Conservation (phyloP, 1,140 invertebrate genomes). For the Oscheius sp. region DNA sequence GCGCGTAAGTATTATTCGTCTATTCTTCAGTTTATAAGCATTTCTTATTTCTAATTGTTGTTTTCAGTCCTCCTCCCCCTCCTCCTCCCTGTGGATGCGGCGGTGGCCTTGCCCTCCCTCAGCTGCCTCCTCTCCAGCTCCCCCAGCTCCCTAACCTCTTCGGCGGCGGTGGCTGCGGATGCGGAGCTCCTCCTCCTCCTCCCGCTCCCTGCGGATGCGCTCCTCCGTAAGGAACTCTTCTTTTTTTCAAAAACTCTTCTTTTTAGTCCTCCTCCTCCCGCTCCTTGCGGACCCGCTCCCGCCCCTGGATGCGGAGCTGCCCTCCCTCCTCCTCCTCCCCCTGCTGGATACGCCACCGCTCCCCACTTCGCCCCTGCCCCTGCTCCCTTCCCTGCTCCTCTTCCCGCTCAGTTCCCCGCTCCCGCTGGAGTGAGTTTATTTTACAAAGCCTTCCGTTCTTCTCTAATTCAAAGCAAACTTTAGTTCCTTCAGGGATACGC, state of each 20-base stretch:
- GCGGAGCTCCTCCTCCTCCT: neutral
- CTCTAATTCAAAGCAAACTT: too few species aligned
- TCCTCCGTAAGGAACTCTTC: too few species aligned
- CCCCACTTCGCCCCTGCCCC: neutral
- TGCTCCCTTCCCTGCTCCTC: neutral
- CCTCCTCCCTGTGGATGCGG: neutral
- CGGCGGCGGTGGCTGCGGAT: neutral
- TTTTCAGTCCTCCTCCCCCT: neutral
- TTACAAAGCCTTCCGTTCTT: too few species aligned
- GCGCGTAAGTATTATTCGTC: neutral
- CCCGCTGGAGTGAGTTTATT: too few species aligned
- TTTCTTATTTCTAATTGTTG: neutral
- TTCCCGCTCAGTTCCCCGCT: too few species aligned
- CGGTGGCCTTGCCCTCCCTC: too few species aligned
- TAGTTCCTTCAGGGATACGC: neutral
- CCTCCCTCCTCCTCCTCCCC: neutral
- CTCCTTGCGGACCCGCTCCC: neutral
- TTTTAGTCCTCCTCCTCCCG: neutral
- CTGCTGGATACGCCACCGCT: neutral
- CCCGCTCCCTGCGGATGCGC: neutral
- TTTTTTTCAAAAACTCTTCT: too few species aligned
- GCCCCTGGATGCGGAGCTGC: too few species aligned
- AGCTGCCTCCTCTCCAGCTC: neutral
- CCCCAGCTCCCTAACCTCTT: too few species aligned
- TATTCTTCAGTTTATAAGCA: neutral